Base-by-base conservation (phyloP, 2,113 vertebrate species). In the Perognathus longimembris region DNA sequence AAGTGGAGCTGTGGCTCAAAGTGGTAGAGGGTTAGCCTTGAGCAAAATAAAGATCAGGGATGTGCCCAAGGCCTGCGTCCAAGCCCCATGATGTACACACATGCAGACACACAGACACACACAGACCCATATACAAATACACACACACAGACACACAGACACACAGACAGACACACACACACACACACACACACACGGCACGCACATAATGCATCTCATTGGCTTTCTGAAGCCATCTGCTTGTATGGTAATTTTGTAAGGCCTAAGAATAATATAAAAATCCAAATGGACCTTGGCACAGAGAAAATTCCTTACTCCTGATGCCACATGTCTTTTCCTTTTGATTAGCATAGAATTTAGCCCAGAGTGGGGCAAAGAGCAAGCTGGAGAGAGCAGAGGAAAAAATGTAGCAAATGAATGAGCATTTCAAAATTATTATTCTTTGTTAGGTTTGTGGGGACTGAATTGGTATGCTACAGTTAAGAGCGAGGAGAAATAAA, bases 401-500 rank as follows among this genome's bases (percentile, higher is more conserved):
- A 78, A 88, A 59, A 18, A 38, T 59, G 21, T 15, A 14, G 14
- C 3, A 66, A 40, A 54, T 15, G 36, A 85, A 74, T 26, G 11
- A 18, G 8, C 36, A 42, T 75, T 95, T 78, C 4, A 69, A 73
- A 67, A 93, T 22, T 32, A 74, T 40, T 54, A 34, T 34, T 26
- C 20, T 75, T 3, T 36, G 21, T 38, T 6, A 50, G 32, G 15
- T 26, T 7, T 7, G 0, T 28, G 14, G 45, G 32, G 84, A 34
- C 28, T 59, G 67, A 86, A 4, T 50, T 69, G 59, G 9, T 54
- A 86, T n/a, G 28, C 77, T 77, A 74, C 89, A 42, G 80, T 20
- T 74, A 57, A 40, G 73, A 79, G 77, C 45, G n/a, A 85, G 36
- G 38, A n/a, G 91, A 14, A 94, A 89, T 74, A 20, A 77, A 79